Base-by-base conservation (phyloP, 1,140 invertebrate species). In the Platyura marginata region DNA sequence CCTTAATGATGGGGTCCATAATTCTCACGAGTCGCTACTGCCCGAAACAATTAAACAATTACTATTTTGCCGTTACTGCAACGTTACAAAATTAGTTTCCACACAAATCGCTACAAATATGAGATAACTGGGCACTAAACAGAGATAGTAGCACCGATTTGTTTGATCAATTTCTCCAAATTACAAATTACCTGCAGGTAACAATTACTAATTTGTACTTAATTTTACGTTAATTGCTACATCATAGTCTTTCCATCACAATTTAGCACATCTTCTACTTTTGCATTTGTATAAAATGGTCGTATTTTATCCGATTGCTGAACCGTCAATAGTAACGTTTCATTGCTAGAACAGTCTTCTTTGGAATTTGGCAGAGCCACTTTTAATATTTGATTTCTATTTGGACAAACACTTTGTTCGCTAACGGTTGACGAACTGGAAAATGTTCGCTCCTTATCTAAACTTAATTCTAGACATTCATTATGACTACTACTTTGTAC, bases 361-460 rank as follows among this genome's bases (percentile, higher is more conserved):
- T 18, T 36, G 5, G 16, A 8, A 18, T 38, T 38, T n/a, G 36
- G 36, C 11, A 38, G 20, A 18, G 36, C 36, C n/a, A 38, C 36
- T 4, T 18, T 38, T 18, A 38, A 18, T 18, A 38, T 38, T 21
- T 18, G n/a, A 10, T 20, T 21, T 18, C 11, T 20, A 3, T 2
- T 19, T 13, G 18, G 5, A 38, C 18, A 18, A 10, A 18, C n/a
- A 15, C 42, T 43, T 2, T 21, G 35, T 23, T 43, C 20, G 23
- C 42, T 43, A 25, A 43, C 33, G 8, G 42, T 43, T 19, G 42
- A 43, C 33, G 42, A 43, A 23, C 34, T 43, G 16, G 42, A 43
- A 13, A 43, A n/a, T 23, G 42, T 43, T 35, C 42, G 42, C 11
- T 19, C 21, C 22, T 43, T 43, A 15, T 19, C n/a, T 20, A 22